phyloP scores from a whole-genome alignment of 2,888 invertebrate species.

The Euplagia quadripunctaria region DNA sequence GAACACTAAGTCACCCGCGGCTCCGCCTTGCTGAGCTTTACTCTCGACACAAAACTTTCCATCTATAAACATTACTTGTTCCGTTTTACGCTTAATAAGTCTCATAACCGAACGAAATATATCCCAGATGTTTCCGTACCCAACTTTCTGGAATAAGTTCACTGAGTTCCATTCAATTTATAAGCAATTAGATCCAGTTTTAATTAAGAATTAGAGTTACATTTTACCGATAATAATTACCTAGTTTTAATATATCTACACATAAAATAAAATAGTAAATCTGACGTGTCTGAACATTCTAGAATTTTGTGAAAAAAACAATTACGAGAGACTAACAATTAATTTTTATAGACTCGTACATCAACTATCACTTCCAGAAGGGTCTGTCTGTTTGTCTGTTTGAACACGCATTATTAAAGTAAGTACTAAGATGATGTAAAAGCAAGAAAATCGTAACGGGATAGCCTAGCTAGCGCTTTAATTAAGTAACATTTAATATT shows the following conservation, averaged over 20 bases:
- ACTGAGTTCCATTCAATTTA: not conserved
- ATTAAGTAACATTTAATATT: not conserved
- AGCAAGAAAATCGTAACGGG: too few species aligned
- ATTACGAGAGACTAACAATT: too few species aligned
- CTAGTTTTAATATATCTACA: not conserved
- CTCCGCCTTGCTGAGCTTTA: slow-evolving; percentile 8
- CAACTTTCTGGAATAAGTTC: slow-evolving; percentile 10
- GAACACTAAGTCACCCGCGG: slow-evolving; percentile 9
- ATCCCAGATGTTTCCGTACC: slow-evolving; percentile 1
- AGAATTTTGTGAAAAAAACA: not conserved
- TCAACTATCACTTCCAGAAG: not conserved
- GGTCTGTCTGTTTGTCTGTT: not conserved
- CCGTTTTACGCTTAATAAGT: not conserved
- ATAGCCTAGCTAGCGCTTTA: too few species aligned
- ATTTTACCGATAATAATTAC: not conserved
- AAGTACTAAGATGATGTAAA: too few species aligned
- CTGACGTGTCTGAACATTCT: not conserved
- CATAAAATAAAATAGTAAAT: not conserved
- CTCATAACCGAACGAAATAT: not conserved
- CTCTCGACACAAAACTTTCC: slow-evolving; percentile 31
- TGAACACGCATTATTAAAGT: too few species aligned
- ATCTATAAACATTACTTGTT: slow-evolving; percentile 25
- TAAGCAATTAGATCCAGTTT: not conserved
- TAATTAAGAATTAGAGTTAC: not conserved
- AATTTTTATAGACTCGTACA: too few species aligned